phyloP scores from a whole-genome alignment of 53 echinoderm and acorn worm genomes.

The Antedon mediterranea region DNA sequence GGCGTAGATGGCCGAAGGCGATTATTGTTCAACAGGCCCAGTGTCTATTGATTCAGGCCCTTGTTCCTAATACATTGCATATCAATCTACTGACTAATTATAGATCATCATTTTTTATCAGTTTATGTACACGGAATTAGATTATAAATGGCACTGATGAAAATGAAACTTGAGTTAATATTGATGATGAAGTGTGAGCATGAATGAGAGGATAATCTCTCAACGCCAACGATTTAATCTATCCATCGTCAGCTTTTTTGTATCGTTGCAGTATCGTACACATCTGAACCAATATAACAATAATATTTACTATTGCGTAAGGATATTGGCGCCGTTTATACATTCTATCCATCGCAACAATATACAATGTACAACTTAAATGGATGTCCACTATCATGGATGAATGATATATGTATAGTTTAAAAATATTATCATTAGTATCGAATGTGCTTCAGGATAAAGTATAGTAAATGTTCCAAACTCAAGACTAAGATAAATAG shows the following conservation, averaged over 20 bases:
- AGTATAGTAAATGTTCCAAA: too few species aligned
- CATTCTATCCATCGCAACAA: too few species aligned
- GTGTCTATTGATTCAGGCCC: background rate
- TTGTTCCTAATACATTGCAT: background rate
- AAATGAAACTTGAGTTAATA: background rate
- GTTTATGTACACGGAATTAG: background rate
- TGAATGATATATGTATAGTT: too few species aligned
- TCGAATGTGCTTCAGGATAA: too few species aligned
- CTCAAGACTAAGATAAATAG: too few species aligned
- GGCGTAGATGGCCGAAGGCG: background rate
- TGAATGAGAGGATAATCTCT: background rate
- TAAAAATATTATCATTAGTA: too few species aligned
- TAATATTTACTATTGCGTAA: too few species aligned
- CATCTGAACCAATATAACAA: too few species aligned
- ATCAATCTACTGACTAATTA: conserved; percentile 1
- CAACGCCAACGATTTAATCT: background rate
- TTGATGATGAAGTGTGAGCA: background rate
- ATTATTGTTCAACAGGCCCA: background rate
- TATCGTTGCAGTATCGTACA: too few species aligned
- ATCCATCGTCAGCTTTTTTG: background rate
- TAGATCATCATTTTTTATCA: background rate
- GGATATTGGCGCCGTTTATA: too few species aligned
- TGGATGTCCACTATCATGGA: too few species aligned
- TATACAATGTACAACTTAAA: too few species aligned
- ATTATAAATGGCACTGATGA: background rate